Percentiles rank a stretch among this genome's conserved stretches.
phyloP scores from a whole-genome alignment of 2,797 vertebrate genomes.

The Pseudocheirus occidentalis region DNA sequence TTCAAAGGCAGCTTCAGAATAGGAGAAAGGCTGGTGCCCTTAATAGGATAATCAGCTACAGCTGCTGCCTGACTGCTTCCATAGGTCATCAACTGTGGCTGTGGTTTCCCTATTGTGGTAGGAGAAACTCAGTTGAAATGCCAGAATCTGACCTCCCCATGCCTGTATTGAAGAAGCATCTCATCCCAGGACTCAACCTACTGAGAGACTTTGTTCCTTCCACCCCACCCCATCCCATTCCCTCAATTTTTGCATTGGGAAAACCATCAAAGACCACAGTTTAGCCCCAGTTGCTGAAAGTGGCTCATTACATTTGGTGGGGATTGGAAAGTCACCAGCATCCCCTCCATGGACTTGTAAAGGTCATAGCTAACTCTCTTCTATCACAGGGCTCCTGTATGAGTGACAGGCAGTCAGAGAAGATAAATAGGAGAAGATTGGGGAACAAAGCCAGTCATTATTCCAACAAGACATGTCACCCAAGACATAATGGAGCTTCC shows the following conservation, averaged over 20 bases:
- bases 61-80: not conserved
- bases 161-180: not conserved
- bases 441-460: slow-evolving; percentile 60
- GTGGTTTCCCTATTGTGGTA: not conserved
- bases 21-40: not conserved
- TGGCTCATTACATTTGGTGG: slow-evolving; percentile 29
- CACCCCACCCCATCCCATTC: slow-evolving; percentile 1
- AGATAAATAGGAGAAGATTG: slow-evolving; percentile 63
- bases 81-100: not conserved
- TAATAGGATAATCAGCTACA: slow-evolving; percentile 18
- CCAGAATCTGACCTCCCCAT: not conserved
- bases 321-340: slow-evolving; percentile 20
- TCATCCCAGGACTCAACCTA: not conserved
- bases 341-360: slow-evolving; percentile 41
- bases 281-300: slow-evolving; percentile 24
- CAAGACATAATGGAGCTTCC: slow-evolving; percentile 64
- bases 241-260: slow-evolving; percentile 20
- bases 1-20: slow-evolving; percentile 43
- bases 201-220: not conserved
- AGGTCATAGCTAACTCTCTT: slow-evolving; percentile 54
- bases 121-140: not conserved
- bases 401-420: slow-evolving; percentile 62
- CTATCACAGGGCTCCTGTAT: slow-evolving; percentile 29
- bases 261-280: not conserved
- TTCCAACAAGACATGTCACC: slow-evolving; percentile 63